Evolutionary conservation across 2,797 vertebrate genomes (phyloP), one percentile per base, ranked within the genome.

Genomic region (Macropus fuliginosus): DNA sequence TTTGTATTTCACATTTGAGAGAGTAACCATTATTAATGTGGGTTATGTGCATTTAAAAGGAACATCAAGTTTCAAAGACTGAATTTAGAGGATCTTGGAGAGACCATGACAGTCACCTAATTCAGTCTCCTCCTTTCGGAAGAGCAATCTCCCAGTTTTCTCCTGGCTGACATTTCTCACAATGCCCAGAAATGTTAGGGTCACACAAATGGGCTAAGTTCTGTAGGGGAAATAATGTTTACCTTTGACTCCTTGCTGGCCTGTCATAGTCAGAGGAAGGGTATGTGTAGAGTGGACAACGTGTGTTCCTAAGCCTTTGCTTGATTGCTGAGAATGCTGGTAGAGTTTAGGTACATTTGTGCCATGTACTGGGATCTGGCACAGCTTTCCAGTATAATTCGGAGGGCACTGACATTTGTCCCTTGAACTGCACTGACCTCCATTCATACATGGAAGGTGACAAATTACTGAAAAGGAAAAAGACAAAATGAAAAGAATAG

Each of bases 381-480:
- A 99, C 97, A 99, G 99, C 98, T 99, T 99, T 93, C 99, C 99
- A 0, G 99, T 99, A 96, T 99, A 99, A 98, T 99, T 99, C 55
- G 99, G 99, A 91, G 99, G 99, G 96, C 99, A 99, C 92, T 99
- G 99, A 98, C 99, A 99, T 98, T 99, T 99, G 98, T 99, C 99
- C 98, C 99, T 99, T 96, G 99, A 98, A 90, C 99, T 99, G 98
- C 99, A 99, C 96, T 99, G 99, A 81, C 99, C 99, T 28, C 99
- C 99, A 97, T 99, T 99, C 98, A 99, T 99, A 97, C 99, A 99
- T 0, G 99, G 99, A 97, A 99, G 99, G 94, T 99, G 99, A 98
- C 99, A 99, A 98, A 99, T 99, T 95, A 99, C 99, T 99, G 98
- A 97, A 98, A 98, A 5, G 24, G 62, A 98, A 96, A 97, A 93